Base-by-base conservation (phyloP, 2,113 vertebrate genomes). In the Serinus canaria region DNA sequence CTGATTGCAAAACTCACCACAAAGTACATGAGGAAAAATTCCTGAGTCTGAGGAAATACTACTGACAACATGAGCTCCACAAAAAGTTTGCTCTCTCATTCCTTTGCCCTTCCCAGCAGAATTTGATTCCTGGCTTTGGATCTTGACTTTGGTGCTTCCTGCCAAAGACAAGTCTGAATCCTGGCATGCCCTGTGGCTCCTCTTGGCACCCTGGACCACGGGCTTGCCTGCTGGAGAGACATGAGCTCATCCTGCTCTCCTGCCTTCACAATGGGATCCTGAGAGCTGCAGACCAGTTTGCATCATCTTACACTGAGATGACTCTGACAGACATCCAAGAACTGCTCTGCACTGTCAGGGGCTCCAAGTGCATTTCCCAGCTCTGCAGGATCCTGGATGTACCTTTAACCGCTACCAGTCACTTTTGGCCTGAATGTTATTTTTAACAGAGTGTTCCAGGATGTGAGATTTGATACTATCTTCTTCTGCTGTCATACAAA, bases 231-330 rank as follows among this genome's bases (percentile, higher is more conserved):
- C 73, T 89, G 80, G 86, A 91, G 73, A 83, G 83, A 92, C 86
- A 44, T 92, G 94, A 97, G 56, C 73, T 94, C 94, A 93, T 70
- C 72, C 73, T 82, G 39, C 76, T 86, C 68, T 74, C 67, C 74
- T 6, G 4, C 47, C 43, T n/a, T 92, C 86, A 41, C 72, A 23
- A 8, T 5, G 41, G 60, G 39, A n/a, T 83, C 59, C 94, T 78
- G 35, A 52, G 1, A 87, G 46, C 72, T 9, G 4, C 86, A 81
- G 64, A 90, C 43, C 39, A 23, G 16, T 47, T 24, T 89, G 67
- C 76, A 83, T 44, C 80, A 52, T 21, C 56, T 60, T 17, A 53
- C 75, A 76, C 46, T 0, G 11, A 24, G n/a, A 17, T 22, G 22
- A 9, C 33, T 64, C 74, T 72, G 84, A 82, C 30, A 18, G 1